A percentile compares a stretch with the other conserved stretches of the same genome.
These are phyloP conservation scores for Megaustenia siamemsis DNA, from an alignment of 2,888 invertebrate genomes.

Conservation along the genomic window DNA sequence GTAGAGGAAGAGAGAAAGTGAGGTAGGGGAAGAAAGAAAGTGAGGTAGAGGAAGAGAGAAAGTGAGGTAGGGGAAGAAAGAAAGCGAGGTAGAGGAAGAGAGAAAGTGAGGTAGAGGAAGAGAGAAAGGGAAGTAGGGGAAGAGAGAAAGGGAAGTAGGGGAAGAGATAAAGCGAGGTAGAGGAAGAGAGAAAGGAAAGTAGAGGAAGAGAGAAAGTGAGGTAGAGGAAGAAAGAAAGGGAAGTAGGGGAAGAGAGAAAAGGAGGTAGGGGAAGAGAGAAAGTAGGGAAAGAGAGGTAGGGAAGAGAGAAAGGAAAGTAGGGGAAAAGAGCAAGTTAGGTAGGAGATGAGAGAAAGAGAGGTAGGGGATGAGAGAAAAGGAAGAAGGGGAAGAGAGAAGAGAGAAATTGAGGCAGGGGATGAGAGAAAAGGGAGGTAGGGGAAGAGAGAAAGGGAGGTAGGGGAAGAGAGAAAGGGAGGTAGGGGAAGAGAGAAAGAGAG, in stretches of 20 bases:
- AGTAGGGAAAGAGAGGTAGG: neutral
- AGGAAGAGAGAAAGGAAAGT: neutral
- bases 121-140: neutral
- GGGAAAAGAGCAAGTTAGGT: neutral
- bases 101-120: neutral
- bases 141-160: neutral
- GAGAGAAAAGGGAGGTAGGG: neutral
- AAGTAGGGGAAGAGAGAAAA: neutral
- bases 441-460: neutral
- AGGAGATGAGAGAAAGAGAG: neutral
- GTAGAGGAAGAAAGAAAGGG: neutral
- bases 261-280: neutral
- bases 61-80: neutral
- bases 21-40: neutral
- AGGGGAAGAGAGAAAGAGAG: neutral
- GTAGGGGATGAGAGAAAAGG: neutral
- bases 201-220: neutral
- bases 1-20: neutral
- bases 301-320: neutral
- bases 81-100: neutral
- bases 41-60: neutral
- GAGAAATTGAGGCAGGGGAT: neutral
- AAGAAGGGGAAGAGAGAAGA: neutral
- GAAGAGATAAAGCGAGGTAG: neutral
- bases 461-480: neutral